Evolutionary conservation across 2,888 invertebrate genomes (phyloP).

Genomic region (Tolmerus cingulatus): DNA sequence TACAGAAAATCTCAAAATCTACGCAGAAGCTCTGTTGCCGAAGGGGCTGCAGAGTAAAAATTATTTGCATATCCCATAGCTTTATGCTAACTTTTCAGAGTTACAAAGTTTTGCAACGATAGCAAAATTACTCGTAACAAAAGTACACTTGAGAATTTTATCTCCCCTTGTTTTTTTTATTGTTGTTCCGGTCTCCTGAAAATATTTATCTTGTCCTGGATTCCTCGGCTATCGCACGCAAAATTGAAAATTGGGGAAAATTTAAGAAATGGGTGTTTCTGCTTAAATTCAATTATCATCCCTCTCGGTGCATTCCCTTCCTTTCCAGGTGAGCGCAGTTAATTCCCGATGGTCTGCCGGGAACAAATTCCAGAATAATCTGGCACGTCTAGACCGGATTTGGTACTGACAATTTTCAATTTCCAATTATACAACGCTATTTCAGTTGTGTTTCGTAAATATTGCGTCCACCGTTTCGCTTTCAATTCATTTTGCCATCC

Average conservation of each 20-base stretch:
- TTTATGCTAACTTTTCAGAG: neutral
- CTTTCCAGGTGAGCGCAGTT: conserved; percentile 2
- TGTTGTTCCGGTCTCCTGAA: neutral
- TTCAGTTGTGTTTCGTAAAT: neutral
- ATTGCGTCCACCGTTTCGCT: neutral
- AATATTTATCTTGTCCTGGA: neutral
- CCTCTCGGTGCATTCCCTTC: neutral
- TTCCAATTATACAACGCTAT: conserved; percentile 12
- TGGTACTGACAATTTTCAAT: conserved; percentile 29
- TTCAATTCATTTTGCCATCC: neutral
- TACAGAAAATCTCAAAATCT: neutral
- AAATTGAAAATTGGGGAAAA: neutral
- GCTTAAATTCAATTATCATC: conserved; percentile 13
- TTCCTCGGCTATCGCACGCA: neutral
- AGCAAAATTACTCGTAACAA: neutral
- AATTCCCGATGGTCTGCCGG: neutral
- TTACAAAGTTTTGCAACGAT: neutral
- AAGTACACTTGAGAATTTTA: neutral
- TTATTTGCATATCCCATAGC: neutral
- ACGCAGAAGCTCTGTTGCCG: neutral
- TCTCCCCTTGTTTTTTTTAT: neutral
- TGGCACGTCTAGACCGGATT: conserved; percentile 37
- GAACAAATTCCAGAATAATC: conserved; percentile 23
- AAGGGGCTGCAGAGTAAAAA: neutral
- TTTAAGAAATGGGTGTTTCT: neutral